A percentile compares a stretch with the other conserved stretches of the same genome.
Conservation (phyloP, 2,797 vertebrate species). For the Oceanodroma leucorhoa region DNA sequence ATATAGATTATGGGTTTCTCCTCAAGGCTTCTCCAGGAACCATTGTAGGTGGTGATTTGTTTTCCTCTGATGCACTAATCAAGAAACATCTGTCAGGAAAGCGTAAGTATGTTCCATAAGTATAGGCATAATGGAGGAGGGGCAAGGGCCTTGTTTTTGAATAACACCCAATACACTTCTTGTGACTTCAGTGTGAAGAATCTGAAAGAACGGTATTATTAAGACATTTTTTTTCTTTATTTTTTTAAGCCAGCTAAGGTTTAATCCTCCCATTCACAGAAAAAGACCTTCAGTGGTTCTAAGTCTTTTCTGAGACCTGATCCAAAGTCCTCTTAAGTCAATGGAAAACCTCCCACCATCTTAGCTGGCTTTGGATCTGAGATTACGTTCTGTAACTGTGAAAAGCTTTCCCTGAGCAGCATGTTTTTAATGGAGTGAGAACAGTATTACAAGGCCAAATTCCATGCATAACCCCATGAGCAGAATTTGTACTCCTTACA, state of each 20-base stretch:
- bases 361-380: not conserved
- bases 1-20: slow-evolving; percentile 39
- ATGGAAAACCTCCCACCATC: not conserved
- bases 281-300: not conserved
- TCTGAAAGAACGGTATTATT: not conserved
- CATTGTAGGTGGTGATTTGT: slow-evolving; percentile 58
- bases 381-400: not conserved
- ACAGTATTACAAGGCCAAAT: not conserved
- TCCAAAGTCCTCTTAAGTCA: not conserved
- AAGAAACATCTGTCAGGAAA: slow-evolving; percentile 64
- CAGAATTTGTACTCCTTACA: not conserved
- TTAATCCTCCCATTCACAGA: not conserved
- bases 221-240: not conserved
- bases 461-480: not conserved
- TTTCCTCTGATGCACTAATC: slow-evolving; percentile 62
- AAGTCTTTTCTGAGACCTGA: not conserved
- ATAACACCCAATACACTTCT: not conserved
- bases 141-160: not conserved
- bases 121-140: not conserved
- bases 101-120: slow-evolving; percentile 57
- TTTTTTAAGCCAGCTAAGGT: not conserved
- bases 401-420: not conserved
- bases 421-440: not conserved
- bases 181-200: not conserved
- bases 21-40: slow-evolving; percentile 62